phyloP scores from a whole-genome alignment of 2,113 vertebrate species.

The Notothenia rossii region DNA sequence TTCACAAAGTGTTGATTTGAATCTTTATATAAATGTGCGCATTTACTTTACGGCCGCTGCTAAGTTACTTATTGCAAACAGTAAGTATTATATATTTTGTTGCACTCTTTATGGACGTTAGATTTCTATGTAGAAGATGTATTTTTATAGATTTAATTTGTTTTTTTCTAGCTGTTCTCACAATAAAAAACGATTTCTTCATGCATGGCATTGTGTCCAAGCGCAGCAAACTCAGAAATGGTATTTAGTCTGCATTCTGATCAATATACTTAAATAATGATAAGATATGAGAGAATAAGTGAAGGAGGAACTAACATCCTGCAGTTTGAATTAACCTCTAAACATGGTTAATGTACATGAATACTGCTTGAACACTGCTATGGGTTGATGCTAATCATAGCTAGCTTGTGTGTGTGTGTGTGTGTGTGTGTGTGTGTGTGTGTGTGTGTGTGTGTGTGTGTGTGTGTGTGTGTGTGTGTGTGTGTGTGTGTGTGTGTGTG shows the following conservation, averaged over 20 bases:
- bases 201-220: neutral
- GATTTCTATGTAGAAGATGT: neutral
- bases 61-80: neutral
- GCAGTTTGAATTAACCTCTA: neutral
- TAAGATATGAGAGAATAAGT: no score
- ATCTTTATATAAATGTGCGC: no score
- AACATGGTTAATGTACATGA: neutral
- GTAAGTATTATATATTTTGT: neutral
- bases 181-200: neutral
- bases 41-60: no score
- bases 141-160: no score
- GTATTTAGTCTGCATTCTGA: no score
- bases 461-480: constrained; percentile 4
- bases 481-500: constrained; percentile 3
- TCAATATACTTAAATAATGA: no score
- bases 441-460: no score
- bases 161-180: no score
- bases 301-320: no score
- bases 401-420: neutral
- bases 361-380: neutral
- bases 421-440: neutral
- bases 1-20: no score
- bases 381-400: constrained; percentile 43
- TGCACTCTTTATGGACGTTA: neutral
- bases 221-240: no score